Conservation (phyloP, 1,140 invertebrate genomes). For the Halesus radiatus region DNA sequence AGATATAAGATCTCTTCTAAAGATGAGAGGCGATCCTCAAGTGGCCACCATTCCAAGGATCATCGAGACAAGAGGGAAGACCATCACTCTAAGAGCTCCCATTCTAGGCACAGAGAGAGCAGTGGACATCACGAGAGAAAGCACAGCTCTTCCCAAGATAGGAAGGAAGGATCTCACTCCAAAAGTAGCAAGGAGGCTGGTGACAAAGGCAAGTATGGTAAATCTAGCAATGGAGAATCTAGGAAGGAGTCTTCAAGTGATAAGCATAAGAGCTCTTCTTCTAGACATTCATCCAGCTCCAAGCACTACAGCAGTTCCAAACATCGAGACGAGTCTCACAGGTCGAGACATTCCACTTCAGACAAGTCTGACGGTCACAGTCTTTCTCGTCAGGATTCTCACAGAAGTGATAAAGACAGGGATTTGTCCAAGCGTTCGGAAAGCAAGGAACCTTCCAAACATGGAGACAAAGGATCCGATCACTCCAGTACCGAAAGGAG, state of each 20-base stretch:
- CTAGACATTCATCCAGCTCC: conserved; percentile 49
- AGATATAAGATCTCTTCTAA: conserved; percentile 61
- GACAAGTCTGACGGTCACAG: conserved; percentile 32
- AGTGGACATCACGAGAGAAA: conserved; percentile 61
- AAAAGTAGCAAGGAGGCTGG: conserved; percentile 68
- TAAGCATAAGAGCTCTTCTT: conserved; percentile 60
- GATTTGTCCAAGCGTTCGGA: conserved; percentile 50
- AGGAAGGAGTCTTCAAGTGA: conserved; percentile 63
- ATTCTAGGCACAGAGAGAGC: conserved; percentile 63
- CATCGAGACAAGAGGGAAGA: conserved; percentile 68
- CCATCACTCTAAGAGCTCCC: conserved; percentile 57
- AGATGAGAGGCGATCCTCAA: conserved; percentile 64
- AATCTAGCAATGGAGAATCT: conserved; percentile 42
- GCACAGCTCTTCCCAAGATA: conserved; percentile 61
- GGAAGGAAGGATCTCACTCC: conserved; percentile 54
- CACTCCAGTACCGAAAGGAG: conserved; percentile 24
- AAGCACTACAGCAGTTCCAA: conserved; percentile 39
- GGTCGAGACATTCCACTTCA: conserved; percentile 54
- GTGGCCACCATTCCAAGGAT: conserved; percentile 52
- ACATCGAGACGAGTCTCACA: neutral
- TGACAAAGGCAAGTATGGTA: neutral
- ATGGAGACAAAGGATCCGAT: conserved; percentile 57
- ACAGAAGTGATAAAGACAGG: conserved; percentile 46
- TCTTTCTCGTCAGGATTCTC: conserved; percentile 36
- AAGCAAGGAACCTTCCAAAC: conserved; percentile 58